These are phyloP conservation scores for Diadema setosum DNA, from an alignment of 35 echinoderm and acorn worm genomes.

Conservation along the genomic window DNA sequence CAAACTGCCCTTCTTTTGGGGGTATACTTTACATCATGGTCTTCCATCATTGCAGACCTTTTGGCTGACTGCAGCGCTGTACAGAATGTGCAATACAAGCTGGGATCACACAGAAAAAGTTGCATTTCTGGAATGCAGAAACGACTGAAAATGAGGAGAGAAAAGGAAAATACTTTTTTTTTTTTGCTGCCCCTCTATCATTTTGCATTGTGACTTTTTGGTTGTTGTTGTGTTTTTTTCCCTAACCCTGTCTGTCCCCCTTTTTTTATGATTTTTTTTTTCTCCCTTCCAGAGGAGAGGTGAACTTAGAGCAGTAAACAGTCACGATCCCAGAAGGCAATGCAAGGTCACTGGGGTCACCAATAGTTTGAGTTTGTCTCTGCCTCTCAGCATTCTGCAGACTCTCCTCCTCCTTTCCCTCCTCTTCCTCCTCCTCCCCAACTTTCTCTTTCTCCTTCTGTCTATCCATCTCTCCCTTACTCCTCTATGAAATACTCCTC, in stretches of 20 bases:
- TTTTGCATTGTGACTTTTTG: not conserved
- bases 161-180: not conserved
- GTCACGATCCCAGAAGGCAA: slow-evolving; percentile 4
- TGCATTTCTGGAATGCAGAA: not conserved
- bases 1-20: no score
- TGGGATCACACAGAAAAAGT: not conserved
- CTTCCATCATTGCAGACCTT: no score
- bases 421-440: no score
- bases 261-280: not conserved
- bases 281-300: not conserved
- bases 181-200: not conserved
- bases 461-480: no score
- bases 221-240: not conserved
- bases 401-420: no score
- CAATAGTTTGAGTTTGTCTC: not conserved
- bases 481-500: no score
- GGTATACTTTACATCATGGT: no score
- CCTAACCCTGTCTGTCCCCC: not conserved
- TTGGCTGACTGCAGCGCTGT: no score
- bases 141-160: not conserved
- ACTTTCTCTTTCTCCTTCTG: no score
- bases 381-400: not conserved
- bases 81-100: not conserved
- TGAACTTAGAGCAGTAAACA: slow-evolving; percentile 12
- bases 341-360: not conserved